phyloP scores from a whole-genome alignment of 2,888 invertebrate species.

The Aethes cnicana region DNA sequence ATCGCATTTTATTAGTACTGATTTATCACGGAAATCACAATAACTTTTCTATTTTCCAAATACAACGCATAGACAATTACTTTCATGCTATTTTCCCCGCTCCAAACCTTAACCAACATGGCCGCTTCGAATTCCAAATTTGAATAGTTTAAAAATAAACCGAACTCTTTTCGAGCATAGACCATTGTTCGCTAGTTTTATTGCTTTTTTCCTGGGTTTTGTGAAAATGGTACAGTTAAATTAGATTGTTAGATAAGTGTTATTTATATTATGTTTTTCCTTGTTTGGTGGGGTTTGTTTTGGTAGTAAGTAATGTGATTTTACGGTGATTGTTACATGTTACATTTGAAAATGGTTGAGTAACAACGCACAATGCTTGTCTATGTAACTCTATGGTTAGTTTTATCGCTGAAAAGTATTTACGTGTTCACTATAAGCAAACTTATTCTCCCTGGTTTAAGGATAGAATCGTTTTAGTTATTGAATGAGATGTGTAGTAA shows the following conservation, averaged over 20 bases:
- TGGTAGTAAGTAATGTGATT: not conserved
- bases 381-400: too few relatives aligned
- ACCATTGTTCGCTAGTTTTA: slow-evolving; percentile 30
- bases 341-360: too few relatives aligned
- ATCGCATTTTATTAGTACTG: too few relatives aligned
- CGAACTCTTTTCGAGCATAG: slow-evolving; percentile 22
- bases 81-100: slow-evolving; percentile 8
- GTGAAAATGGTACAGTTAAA: slow-evolving; percentile 21
- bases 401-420: too few relatives aligned
- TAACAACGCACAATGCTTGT: too few relatives aligned
- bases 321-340: too few relatives aligned
- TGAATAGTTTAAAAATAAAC: slow-evolving; percentile 31
- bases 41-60: too few relatives aligned
- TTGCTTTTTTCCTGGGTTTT: slow-evolving; percentile 31
- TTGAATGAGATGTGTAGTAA: too few relatives aligned
- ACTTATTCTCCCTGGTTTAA: too few relatives aligned
- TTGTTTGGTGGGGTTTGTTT: not conserved
- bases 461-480: too few relatives aligned
- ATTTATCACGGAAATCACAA: too few relatives aligned
- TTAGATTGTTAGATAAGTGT: slow-evolving; percentile 24
- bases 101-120: slow-evolving; percentile 16
- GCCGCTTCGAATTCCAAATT: slow-evolving; percentile 30
- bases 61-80: not conserved
- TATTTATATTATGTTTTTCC: slow-evolving; percentile 18
- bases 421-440: too few relatives aligned